phyloP scores from a whole-genome alignment of 2,888 invertebrate genomes.

The Epinotia brunnichana region DNA sequence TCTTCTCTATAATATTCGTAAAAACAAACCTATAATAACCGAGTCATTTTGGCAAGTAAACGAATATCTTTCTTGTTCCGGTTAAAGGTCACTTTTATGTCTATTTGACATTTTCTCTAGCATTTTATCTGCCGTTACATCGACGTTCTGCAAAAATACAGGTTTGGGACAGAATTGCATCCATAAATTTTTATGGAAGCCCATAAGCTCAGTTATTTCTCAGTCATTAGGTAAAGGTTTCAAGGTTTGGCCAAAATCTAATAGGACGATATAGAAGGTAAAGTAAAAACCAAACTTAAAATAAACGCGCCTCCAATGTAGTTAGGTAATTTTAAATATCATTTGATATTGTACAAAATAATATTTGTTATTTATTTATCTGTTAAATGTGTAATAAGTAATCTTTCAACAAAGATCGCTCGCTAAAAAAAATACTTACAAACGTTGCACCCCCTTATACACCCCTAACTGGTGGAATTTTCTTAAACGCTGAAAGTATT shows the following conservation, averaged over 20 bases:
- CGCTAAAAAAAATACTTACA: too few species aligned
- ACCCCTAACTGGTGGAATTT: too few species aligned
- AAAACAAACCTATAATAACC: too few species aligned
- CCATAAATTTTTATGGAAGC: slow-evolving; percentile 33
- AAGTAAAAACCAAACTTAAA: too few species aligned
- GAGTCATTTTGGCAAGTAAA: not conserved
- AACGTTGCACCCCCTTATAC: too few species aligned
- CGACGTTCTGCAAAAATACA: slow-evolving; percentile 24
- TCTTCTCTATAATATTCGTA: not conserved
- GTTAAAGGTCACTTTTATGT: slow-evolving; percentile 18
- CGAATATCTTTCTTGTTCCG: not conserved
- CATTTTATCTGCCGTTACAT: slow-evolving; percentile 19
- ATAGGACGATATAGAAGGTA: not conserved
- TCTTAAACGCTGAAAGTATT: too few species aligned
- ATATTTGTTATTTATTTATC: too few species aligned
- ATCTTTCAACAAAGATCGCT: too few species aligned
- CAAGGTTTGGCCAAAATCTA: slow-evolving; percentile 2
- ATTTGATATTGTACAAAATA: too few species aligned
- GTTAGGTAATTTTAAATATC: too few species aligned
- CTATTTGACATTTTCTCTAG: slow-evolving; percentile 15
- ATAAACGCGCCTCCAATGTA: too few species aligned
- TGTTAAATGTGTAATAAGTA: too few species aligned
- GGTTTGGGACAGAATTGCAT: slow-evolving; percentile 32
- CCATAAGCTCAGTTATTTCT: slow-evolving; percentile 29
- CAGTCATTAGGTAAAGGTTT: slow-evolving; percentile 29